Conservation (phyloP, 2,113 vertebrate genomes). For the Bujurquina vittata region DNA sequence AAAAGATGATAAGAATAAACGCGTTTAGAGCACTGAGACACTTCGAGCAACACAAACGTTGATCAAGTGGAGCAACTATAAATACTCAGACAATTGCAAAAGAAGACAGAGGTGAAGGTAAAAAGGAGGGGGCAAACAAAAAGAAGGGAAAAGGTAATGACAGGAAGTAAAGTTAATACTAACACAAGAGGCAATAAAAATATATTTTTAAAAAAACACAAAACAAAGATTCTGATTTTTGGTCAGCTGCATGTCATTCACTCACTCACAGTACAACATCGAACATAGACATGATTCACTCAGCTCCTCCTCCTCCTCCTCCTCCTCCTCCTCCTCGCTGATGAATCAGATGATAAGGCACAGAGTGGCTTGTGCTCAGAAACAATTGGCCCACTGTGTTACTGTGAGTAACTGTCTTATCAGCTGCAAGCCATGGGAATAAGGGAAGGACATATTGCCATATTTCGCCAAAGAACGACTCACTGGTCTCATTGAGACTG, state of each 20-base stretch:
- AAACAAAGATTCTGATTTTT: background rate
- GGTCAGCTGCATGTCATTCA: background rate
- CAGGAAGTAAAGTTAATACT: background rate
- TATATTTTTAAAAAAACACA: background rate
- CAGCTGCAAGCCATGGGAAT: constrained; percentile 35
- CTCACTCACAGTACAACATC: background rate
- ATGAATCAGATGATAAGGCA: constrained; percentile 57
- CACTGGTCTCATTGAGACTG: constrained; percentile 58
- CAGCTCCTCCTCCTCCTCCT: constrained; percentile 26
- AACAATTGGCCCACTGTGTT: constrained; percentile 58
- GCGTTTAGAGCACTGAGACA: background rate
- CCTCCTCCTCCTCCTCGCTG: constrained; percentile 5
- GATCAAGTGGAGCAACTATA: background rate
- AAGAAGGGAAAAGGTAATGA: background rate
- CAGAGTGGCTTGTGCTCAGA: constrained; percentile 63
- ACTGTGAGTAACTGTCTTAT: constrained; percentile 52
- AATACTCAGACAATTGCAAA: background rate
- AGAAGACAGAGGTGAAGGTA: background rate
- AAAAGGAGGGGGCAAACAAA: background rate
- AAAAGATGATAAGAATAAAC: background rate
- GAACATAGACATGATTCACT: constrained; percentile 26
- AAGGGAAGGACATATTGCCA: constrained; percentile 43
- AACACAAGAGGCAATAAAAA: background rate
- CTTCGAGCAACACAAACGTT: background rate
- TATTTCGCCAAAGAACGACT: constrained; percentile 43